Evolutionary conservation across 2,797 vertebrate genomes (phyloP).

Genomic region (Lophius americanus): DNA sequence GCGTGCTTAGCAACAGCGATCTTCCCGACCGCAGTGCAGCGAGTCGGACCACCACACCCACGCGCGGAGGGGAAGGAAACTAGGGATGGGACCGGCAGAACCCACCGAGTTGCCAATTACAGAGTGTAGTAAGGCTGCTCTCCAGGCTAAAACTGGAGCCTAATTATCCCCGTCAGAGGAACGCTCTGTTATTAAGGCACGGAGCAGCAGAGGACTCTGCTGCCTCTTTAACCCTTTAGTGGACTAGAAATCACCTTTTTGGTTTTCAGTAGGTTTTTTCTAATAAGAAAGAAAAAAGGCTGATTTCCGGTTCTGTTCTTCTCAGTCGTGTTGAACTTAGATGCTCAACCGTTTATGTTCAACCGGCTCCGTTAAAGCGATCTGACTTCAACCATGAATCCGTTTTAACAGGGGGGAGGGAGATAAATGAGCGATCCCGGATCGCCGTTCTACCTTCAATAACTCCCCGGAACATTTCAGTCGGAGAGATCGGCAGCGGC

Average conservation of each 20-base stretch:
- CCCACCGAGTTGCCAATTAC: conserved; percentile 81
- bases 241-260: too few relatives aligned
- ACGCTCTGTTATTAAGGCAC: conserved; percentile 83
- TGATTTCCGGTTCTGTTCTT: not conserved
- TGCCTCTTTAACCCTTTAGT: conserved; percentile 57
- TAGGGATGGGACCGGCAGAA: conserved; percentile 64
- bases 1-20: conserved; percentile 77
- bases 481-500: conserved; percentile 36
- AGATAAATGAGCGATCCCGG: conserved; percentile 21
- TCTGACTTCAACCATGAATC: not conserved
- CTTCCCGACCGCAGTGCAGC: conserved; percentile 76
- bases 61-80: conserved; percentile 61
- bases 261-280: too few relatives aligned
- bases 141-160: conserved; percentile 81
- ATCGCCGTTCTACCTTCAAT: conserved; percentile 18
- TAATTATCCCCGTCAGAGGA: conserved; percentile 83
- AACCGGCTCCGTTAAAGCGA: not conserved
- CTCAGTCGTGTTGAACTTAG: not conserved
- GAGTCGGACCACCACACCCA: conserved; percentile 77
- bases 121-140: conserved; percentile 77
- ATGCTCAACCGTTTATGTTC: not conserved
- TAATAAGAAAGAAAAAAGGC: not conserved
- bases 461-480: conserved; percentile 38
- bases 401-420: not conserved
- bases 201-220: conserved; percentile 44